Evolutionary conservation across 2,888 invertebrate genomes (phyloP), one percentile per base, ranked within the genome.

Genomic region (Malthinus seriepunctatus): DNA sequence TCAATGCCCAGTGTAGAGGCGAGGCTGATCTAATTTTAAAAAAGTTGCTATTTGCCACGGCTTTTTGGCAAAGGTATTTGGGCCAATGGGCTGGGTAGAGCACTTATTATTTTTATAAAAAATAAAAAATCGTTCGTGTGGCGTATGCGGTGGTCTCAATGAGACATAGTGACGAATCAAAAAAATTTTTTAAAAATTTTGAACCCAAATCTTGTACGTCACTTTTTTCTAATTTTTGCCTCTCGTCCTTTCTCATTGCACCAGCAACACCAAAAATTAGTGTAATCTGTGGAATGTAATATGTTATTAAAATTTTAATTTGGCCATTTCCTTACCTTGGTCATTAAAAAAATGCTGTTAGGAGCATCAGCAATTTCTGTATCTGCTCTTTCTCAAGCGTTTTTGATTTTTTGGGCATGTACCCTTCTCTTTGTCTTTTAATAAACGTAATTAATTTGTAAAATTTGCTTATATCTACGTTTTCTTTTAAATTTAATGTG

Each of bases 261-360:
- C 56, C 60, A 51, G 32, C 12, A 5, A 60, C 45, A 47, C 56
- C 60, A 37, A 60, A 56, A 60, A 60, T 60, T 9, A 60, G 44
- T 32, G 49, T 56, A 44, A 60, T 45, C 56, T 56, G 46, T 46
- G 9, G 42, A 42, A 14, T 12, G 11, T n/a, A n/a, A 42, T 42
- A 7, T 42, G 14, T 14, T 42, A 42, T 42, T 11, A 11, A 8
- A 42, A 12, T 14, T 7, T 11, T 12, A 42, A 42, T n/a, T n/a
- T 12, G 5, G 4, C 10, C 8, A 7, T 38, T 9, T 15, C 3
- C 47, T 49, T 55, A 37, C 55, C 42, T 55, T 55, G 2, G 14
- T 50, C 34, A 35, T 49, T 49, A 55, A 33, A 32, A 12, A 55
- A 8, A 9, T 9, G 5, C 23, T 15, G 14, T 51, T 15, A 44